Percentiles rank a stretch among this genome's conserved stretches.
phyloP scores from a whole-genome alignment of 2,113 vertebrate species.

The Paradoxurus hermaphroditus region DNA sequence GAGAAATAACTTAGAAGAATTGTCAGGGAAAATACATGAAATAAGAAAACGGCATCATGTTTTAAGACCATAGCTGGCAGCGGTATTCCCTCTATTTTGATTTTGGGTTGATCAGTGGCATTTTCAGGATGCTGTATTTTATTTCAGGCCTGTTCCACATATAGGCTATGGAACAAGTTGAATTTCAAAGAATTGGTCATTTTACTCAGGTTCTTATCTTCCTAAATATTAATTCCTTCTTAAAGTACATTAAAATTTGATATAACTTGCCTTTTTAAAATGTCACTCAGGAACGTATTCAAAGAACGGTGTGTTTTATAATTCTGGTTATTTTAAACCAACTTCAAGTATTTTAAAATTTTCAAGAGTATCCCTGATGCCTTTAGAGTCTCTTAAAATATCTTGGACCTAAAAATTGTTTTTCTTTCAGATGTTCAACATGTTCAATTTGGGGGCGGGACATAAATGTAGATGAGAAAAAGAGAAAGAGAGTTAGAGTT shows the following conservation, averaged over 20 bases:
- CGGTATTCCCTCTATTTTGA: not conserved
- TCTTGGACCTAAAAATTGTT: not conserved
- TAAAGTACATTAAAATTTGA: not conserved
- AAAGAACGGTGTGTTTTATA: not conserved
- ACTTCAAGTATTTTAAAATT: not conserved
- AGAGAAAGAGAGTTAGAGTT: not conserved
- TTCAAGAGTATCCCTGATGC: not conserved
- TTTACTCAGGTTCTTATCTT: not conserved
- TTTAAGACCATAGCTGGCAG: not conserved
- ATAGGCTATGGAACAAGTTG: not conserved
- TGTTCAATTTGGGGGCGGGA: not conserved
- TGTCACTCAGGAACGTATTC: not conserved
- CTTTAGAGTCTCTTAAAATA: not conserved
- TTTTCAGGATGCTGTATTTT: constrained; percentile 5
- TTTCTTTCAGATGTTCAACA: not conserved
- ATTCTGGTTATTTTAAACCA: not conserved
- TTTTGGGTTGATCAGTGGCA: not conserved
- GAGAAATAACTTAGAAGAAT: constrained; percentile 61
- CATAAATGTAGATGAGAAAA: not conserved
- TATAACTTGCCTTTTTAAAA: constrained; percentile 32
- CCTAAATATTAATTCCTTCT: not conserved
- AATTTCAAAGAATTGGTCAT: constrained; percentile 20
- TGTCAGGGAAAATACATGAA: constrained; percentile 56
- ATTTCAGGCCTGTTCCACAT: not conserved
- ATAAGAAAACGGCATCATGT: constrained; percentile 30